Conservation (phyloP, 2,113 vertebrate genomes). For the Lethenteron camtschaticum region DNA sequence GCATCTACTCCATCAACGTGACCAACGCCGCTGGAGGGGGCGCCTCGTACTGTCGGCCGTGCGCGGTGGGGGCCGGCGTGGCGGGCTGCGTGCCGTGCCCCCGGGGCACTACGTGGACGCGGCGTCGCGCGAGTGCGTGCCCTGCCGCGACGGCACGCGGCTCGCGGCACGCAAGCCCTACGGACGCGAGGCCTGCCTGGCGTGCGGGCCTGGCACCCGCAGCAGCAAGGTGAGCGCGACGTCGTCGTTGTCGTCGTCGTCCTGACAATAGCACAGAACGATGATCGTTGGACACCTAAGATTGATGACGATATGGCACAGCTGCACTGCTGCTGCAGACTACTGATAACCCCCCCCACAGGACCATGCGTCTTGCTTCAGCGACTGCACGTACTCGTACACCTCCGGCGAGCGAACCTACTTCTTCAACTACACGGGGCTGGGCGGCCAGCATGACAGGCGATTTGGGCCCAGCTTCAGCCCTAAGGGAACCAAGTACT, state of each 20-base stretch:
- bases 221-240: slow-evolving; percentile 39
- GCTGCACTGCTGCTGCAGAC: too few species aligned
- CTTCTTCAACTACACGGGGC: slow-evolving; percentile 48
- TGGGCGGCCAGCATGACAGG: slow-evolving; percentile 40
- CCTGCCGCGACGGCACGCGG: slow-evolving; percentile 52
- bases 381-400: slow-evolving; percentile 50
- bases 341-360: slow-evolving; percentile 15
- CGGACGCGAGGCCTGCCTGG: slow-evolving; percentile 43
- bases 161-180: slow-evolving; percentile 49
- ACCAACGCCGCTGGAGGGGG: slow-evolving; percentile 60
- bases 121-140: slow-evolving; percentile 45
- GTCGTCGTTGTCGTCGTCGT: too few species aligned
- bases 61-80: slow-evolving; percentile 43
- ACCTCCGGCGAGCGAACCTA: slow-evolving; percentile 40
- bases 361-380: slow-evolving; percentile 75
- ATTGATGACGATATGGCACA: too few species aligned
- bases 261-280: too few species aligned
- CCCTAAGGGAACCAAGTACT: slow-evolving; percentile 84
- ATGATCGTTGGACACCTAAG: too few species aligned
- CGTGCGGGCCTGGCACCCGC: slow-evolving; percentile 56
- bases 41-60: slow-evolving; percentile 50
- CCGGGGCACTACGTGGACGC: slow-evolving; percentile 65
- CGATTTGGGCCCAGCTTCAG: slow-evolving; percentile 90
- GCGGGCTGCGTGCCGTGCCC: slow-evolving; percentile 68
- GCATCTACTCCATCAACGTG: slow-evolving; percentile 64